These are phyloP conservation scores for Dryadula phaetusa DNA, from an alignment of 2,888 invertebrate genomes.

Conservation along the genomic window DNA sequence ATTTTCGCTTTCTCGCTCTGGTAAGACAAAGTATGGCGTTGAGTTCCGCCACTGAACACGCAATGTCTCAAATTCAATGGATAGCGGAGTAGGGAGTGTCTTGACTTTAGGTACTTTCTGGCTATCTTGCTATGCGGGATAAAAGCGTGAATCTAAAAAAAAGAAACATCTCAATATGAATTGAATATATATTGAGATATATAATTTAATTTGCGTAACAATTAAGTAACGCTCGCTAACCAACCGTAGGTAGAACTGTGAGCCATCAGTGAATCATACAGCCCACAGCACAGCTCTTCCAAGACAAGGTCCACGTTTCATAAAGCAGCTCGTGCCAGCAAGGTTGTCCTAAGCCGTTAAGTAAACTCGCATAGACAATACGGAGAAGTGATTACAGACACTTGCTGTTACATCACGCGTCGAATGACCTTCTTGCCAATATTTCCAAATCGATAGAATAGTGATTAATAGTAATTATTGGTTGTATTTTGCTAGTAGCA, in stretches of 20 bases:
- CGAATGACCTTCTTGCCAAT: not conserved
- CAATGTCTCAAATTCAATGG: too few relatives aligned
- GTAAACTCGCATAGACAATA: not conserved
- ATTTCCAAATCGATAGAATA: not conserved
- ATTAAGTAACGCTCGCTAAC: constrained; percentile 15
- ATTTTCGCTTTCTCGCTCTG: too few relatives aligned
- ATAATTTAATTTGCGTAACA: not conserved
- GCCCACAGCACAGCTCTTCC: constrained; percentile 16
- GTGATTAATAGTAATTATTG: not conserved
- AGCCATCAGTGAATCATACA: constrained; percentile 29
- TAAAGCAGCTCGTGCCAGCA: not conserved
- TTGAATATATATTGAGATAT: too few relatives aligned
- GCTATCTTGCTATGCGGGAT: too few relatives aligned
- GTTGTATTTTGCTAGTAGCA: not conserved
- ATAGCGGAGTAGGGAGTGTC: too few relatives aligned
- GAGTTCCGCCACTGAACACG: too few relatives aligned
- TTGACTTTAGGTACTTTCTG: too few relatives aligned
- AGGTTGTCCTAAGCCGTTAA: constrained; percentile 4
- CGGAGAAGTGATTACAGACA: constrained; percentile 3
- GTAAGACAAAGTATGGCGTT: too few relatives aligned
- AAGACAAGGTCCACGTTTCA: constrained; percentile 2
- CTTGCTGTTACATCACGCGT: constrained; percentile 3
- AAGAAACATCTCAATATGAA: too few relatives aligned
- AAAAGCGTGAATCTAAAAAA: too few relatives aligned
- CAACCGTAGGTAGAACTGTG: constrained; percentile 11